A percentile compares a stretch with the other conserved stretches of the same genome.
Conservation (phyloP, 2,113 vertebrate species). For the Eublepharis macularius region DNA sequence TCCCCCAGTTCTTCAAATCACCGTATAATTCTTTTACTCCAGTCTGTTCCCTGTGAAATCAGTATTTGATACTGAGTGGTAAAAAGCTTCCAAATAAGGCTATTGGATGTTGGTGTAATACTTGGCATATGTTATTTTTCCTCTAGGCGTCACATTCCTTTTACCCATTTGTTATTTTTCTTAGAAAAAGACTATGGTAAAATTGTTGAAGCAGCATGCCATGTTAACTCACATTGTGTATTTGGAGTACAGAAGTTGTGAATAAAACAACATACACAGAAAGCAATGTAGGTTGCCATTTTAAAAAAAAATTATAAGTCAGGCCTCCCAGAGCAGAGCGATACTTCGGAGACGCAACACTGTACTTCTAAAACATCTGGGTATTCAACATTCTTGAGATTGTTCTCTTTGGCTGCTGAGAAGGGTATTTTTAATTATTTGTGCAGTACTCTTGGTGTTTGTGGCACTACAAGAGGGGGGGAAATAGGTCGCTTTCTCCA, state of each 20-base stretch:
- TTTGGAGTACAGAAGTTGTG: neutral
- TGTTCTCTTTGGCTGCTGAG: neutral
- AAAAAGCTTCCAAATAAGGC: neutral
- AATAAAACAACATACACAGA: neutral
- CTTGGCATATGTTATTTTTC: no score
- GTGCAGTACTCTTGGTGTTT: neutral
- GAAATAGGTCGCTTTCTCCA: neutral
- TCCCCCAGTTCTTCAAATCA: no score
- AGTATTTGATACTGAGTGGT: neutral
- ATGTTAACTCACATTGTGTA: neutral
- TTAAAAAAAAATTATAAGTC: neutral
- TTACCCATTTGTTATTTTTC: neutral
- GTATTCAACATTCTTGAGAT: neutral
- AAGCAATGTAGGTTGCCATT: neutral
- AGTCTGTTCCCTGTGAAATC: neutral
- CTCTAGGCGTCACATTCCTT: no score
- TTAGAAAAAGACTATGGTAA: neutral
- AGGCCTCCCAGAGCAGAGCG: neutral
- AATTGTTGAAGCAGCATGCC: neutral
- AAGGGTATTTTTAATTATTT: neutral
- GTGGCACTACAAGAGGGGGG: neutral
- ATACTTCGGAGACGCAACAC: neutral
- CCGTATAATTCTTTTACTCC: neutral
- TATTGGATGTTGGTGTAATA: neutral
- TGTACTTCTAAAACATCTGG: neutral